Base-by-base conservation (phyloP, 2,888 invertebrate species). In the Drosophila monieri region DNA sequence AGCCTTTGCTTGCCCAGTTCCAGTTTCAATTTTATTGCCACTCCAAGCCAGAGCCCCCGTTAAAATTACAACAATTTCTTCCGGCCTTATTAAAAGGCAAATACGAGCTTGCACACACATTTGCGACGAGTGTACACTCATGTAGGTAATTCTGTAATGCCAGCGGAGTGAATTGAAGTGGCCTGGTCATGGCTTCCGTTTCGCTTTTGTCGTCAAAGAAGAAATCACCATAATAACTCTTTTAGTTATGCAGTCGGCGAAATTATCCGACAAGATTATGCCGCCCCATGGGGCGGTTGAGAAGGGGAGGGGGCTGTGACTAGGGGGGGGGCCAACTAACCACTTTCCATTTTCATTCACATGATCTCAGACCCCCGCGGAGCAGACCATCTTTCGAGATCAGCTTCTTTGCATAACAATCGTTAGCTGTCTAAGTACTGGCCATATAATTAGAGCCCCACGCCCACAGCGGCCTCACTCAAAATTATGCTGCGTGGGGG, bases 341-440 rank as follows among this genome's bases (percentile, higher is more conserved):
- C 73, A 72, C 71, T 72, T 72, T 72, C 71, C 71, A 72, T 72
- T 72, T 72, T 27, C 73, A 51, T 55, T 43, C 67, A 62, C 73
- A 72, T 73, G 66, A 72, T 73, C 71, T 53, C 73, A 54, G 39
- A 18, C 15, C 32, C 35, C 27, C 14, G 14, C 32, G 48, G 35
- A 15, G 52, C 49, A 39, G 15, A 39, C 39, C 53, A 57, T 54
- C 49, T 57, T 52, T 57, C 47, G 61, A 61, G 61, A 60, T 47
- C 81, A 74, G 78, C 80, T 66, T 77, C 77, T 73, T 70, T 80
- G 81, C 80, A 81, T 81, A 85, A 81, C 66, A 57, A 70, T 73
- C 55, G 57, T 58, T 51, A 39, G 73, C 58, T 66, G 67, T 52
- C 56, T 47, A 61, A 65, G 62, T 73, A 56, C 58, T 32, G 56